phyloP scores from a whole-genome alignment of 2,797 vertebrate species.

The Intellagama lesueurii region DNA sequence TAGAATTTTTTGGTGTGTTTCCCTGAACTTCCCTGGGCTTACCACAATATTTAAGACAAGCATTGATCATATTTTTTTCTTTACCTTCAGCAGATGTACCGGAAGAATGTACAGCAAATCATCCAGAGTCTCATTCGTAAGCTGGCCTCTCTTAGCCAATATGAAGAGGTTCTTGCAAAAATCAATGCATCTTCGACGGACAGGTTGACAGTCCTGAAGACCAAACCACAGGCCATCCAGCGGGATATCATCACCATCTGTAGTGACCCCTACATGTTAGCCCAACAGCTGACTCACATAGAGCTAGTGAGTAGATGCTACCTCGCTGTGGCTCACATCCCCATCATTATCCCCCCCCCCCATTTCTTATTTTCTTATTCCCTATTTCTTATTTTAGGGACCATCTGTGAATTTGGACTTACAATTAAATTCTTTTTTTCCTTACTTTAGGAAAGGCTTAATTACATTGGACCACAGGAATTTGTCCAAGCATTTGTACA shows the following conservation, averaged over 20 bases:
- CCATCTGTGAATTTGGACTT: neutral
- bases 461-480: slow-evolving; percentile 95
- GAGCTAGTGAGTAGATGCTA: slow-evolving; percentile 86
- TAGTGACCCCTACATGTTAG: slow-evolving; percentile 90
- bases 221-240: slow-evolving; percentile 90
- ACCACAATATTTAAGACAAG: no score
- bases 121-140: slow-evolving; percentile 89
- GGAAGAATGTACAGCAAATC: slow-evolving; percentile 89
- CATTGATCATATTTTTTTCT: neutral
- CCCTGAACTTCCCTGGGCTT: no score
- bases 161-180: slow-evolving; percentile 92
- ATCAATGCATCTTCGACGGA: slow-evolving; percentile 86
- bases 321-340: neutral
- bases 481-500: slow-evolving; percentile 94
- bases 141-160: slow-evolving; percentile 88
- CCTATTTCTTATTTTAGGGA: slow-evolving; percentile 32
- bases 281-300: slow-evolving; percentile 95
- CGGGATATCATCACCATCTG: slow-evolving; percentile 90
- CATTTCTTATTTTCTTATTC: no score
- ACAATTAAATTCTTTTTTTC: slow-evolving; percentile 19
- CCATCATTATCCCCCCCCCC: slow-evolving; percentile 6
- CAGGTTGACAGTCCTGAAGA: slow-evolving; percentile 85
- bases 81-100: slow-evolving; percentile 80
- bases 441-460: slow-evolving; percentile 88
- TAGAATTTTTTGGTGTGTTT: no score